These are phyloP conservation scores for Adelosebastes latens DNA, from an alignment of 2,797 vertebrate genomes.

Conservation along the genomic window DNA sequence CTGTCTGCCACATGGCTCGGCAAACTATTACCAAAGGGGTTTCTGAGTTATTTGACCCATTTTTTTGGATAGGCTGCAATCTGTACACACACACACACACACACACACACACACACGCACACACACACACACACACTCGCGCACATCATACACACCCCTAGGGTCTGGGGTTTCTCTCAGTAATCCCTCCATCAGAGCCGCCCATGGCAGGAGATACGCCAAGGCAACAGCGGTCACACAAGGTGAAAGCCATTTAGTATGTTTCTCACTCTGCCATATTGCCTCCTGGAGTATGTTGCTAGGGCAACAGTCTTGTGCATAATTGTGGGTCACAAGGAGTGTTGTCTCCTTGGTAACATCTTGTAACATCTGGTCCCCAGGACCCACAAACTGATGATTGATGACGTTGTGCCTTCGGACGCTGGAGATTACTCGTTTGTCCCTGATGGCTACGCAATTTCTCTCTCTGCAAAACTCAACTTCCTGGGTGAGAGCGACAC, in stretches of 20 bases:
- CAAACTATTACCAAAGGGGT: constrained; percentile 45
- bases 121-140: constrained; percentile 1
- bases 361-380: constrained; percentile 71
- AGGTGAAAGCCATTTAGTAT: constrained; percentile 67
- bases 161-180: constrained; percentile 45
- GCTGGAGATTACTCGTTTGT: constrained; percentile 92
- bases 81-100: constrained; percentile 23
- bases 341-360: constrained; percentile 66
- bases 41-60: constrained; percentile 56
- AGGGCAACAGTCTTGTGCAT: constrained; percentile 67
- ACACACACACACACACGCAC: constrained; percentile 7
- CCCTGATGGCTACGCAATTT: constrained; percentile 89
- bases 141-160: constrained; percentile 13
- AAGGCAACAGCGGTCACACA: constrained; percentile 60
- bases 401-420: constrained; percentile 87
- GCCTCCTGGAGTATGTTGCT: constrained; percentile 60
- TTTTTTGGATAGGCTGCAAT: constrained; percentile 57
- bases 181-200: constrained; percentile 63
- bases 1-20: constrained; percentile 32
- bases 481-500: constrained; percentile 84
- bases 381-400: constrained; percentile 89
- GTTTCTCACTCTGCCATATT: constrained; percentile 45
- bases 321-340: constrained; percentile 43
- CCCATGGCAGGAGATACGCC: constrained; percentile 39
- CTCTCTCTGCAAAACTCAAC: constrained; percentile 92